Conservation (phyloP, 2,113 vertebrate genomes). For the Cololabis saira region DNA sequence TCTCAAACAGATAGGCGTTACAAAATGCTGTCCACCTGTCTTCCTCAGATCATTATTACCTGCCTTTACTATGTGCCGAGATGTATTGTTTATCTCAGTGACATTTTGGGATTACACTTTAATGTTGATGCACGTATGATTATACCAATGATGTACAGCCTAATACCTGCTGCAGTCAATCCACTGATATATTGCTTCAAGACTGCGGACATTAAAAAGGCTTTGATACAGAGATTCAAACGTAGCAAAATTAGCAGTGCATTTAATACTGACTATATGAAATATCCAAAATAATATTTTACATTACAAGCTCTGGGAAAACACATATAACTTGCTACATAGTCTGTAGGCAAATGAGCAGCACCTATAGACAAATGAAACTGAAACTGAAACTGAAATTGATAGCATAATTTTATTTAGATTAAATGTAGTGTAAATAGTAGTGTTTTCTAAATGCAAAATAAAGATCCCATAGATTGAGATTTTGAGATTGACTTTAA, state of each 20-base stretch:
- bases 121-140: conserved; percentile 33
- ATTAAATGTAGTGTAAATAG: neutral
- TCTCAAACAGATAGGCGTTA: conserved; percentile 22
- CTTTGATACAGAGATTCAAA: conserved; percentile 42
- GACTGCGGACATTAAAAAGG: conserved; percentile 68
- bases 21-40: conserved; percentile 71
- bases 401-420: too few species aligned
- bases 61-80: conserved; percentile 72
- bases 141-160: conserved; percentile 66
- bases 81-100: conserved; percentile 62
- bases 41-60: conserved; percentile 70
- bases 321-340: too few species aligned
- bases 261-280: neutral
- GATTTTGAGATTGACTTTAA: too few species aligned
- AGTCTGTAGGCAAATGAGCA: too few species aligned
- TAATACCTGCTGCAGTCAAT: conserved; percentile 69
- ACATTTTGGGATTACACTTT: conserved; percentile 19
- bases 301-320: too few species aligned
- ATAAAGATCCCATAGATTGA: neutral
- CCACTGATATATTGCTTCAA: conserved; percentile 77
- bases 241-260: conserved; percentile 6
- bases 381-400: too few species aligned
- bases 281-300: neutral
- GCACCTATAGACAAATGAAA: too few species aligned
- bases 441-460: neutral